A percentile compares a stretch with the other conserved stretches of the same genome.
Evolutionary conservation across 1,140 invertebrate species (phyloP).

Genomic region (Chlorops oryzae): DNA sequence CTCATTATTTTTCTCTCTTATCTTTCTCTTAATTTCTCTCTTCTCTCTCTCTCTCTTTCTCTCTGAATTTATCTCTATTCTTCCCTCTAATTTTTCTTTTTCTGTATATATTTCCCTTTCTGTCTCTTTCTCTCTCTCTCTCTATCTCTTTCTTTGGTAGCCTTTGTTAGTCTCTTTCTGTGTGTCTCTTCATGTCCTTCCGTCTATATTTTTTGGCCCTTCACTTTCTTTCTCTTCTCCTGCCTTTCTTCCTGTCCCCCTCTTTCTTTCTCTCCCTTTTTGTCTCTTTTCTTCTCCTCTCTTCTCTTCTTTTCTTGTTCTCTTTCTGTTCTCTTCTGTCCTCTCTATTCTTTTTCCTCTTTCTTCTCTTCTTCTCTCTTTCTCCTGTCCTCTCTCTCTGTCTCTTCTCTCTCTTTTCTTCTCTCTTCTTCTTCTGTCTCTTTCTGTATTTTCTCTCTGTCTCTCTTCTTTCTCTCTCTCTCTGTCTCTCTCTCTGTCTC

Average conservation of each 20-base stretch:
- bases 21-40: background rate
- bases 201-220: slow-evolving; percentile 7
- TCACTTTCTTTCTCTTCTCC: background rate
- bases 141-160: background rate
- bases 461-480: background rate
- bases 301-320: background rate
- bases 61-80: background rate
- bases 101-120: too few species aligned
- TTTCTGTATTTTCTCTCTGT: slow-evolving; percentile 3
- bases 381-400: background rate
- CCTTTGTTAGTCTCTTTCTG: background rate
- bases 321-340: background rate
- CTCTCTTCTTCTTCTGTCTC: slow-evolving; percentile 2
- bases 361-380: background rate
- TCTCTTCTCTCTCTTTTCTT: slow-evolving; percentile 1
- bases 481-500: slow-evolving; percentile 1
- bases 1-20: background rate
- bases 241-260: background rate
- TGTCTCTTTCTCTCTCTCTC: background rate
- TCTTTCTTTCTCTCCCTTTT: background rate
- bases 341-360: background rate
- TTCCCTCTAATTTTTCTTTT: slow-evolving; percentile 6
- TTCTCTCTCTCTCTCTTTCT: background rate
- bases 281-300: background rate
- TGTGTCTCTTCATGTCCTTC: background rate